These are phyloP conservation scores for Lepus oiostolus DNA, from an alignment of 2,797 vertebrate genomes.

Conservation along the genomic window DNA sequence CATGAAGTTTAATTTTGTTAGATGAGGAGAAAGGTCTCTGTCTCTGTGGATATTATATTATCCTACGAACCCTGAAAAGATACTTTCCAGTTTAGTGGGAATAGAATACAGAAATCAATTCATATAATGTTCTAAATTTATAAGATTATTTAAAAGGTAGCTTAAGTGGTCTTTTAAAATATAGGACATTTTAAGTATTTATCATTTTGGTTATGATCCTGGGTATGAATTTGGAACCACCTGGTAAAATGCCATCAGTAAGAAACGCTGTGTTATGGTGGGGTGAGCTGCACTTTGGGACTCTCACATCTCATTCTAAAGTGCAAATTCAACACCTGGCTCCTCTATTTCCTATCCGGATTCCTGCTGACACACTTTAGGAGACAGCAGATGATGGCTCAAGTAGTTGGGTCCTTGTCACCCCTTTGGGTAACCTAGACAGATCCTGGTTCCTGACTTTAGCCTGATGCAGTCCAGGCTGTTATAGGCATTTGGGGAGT, in stretches of 20 bases:
- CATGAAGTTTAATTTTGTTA: constrained; percentile 29
- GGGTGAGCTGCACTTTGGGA: no score
- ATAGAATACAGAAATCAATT: background rate
- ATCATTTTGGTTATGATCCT: background rate
- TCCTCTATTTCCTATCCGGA: no score
- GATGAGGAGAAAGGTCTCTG: constrained; percentile 9
- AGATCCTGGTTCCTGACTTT: no score
- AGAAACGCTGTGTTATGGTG: no score
- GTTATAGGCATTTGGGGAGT: no score
- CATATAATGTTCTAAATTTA: background rate
- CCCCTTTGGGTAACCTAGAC: no score
- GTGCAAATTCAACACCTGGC: no score
- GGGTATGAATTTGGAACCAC: background rate
- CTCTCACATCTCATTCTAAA: no score
- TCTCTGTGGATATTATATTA: background rate
- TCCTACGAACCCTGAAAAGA: background rate
- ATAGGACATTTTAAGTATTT: background rate
- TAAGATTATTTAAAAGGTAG: background rate
- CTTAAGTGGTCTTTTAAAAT: background rate
- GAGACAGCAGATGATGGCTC: no score
- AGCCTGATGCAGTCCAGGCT: no score
- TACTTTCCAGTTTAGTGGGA: background rate
- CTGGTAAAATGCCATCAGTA: background rate
- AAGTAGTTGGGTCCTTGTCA: no score
- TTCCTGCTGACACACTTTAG: no score